phyloP scores from a whole-genome alignment of 2,113 vertebrate species.

The Sorex araneus region DNA sequence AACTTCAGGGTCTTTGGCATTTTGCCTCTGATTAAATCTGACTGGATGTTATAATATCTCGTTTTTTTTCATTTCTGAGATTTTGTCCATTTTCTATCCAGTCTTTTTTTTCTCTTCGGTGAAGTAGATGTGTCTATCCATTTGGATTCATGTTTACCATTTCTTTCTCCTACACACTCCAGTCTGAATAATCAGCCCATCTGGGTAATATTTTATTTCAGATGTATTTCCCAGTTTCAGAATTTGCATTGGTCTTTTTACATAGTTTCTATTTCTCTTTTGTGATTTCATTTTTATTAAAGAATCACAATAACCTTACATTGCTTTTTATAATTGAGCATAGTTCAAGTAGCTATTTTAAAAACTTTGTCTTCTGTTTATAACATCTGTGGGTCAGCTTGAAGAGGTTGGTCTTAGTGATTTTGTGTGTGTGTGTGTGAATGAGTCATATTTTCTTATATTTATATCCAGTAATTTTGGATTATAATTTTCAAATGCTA shows the following conservation, averaged over 20 bases:
- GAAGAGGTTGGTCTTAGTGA: background rate
- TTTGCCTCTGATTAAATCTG: slow-evolving; percentile 9
- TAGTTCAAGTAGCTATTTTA: slow-evolving; percentile 39
- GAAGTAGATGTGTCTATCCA: background rate
- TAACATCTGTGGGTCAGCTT: background rate
- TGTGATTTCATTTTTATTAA: background rate
- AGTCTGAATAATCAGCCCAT: no score
- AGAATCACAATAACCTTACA: slow-evolving; percentile 30
- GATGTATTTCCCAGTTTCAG: background rate
- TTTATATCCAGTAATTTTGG: background rate
- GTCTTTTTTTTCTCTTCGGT: background rate
- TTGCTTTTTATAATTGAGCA: slow-evolving; percentile 33
- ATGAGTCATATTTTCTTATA: background rate
- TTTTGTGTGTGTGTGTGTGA: background rate
- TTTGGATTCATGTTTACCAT: background rate
- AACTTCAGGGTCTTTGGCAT: background rate
- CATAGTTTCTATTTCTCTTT: background rate
- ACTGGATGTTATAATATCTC: no score
- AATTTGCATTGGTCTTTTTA: slow-evolving; percentile 1
- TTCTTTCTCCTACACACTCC: background rate
- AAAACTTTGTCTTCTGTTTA: background rate
- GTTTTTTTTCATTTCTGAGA: background rate
- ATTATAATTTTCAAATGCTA: background rate
- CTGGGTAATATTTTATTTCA: slow-evolving; percentile 16
- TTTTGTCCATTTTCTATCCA: background rate